Percentiles rank a stretch among this genome's conserved stretches.
phyloP scores from a whole-genome alignment of 2,888 invertebrate species.

The Blastobasis lacticolella region DNA sequence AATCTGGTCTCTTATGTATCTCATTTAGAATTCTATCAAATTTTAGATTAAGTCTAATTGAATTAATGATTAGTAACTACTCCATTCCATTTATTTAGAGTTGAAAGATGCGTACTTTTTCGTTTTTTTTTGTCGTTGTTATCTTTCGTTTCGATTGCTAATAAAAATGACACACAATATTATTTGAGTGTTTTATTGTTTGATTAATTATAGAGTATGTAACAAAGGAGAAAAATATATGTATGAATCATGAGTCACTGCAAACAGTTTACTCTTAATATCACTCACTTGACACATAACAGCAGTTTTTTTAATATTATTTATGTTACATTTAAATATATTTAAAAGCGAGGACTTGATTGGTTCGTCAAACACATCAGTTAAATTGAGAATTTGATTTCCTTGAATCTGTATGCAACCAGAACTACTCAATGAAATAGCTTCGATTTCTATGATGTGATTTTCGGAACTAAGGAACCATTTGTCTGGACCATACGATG shows the following conservation, averaged over 20 bases:
- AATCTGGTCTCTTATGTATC: too few species aligned
- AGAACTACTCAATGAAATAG: background rate
- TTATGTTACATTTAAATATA: slow-evolving; percentile 1
- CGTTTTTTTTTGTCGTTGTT: too few species aligned
- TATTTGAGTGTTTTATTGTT: too few species aligned
- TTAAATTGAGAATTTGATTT: background rate
- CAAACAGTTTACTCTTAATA: too few species aligned
- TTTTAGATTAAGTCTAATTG: too few species aligned
- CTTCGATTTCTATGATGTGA: background rate
- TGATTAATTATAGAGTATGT: background rate
- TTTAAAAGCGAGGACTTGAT: slow-evolving; percentile 1
- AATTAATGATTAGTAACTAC: too few species aligned
- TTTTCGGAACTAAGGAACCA: slow-evolving; percentile 1
- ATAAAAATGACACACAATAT: too few species aligned
- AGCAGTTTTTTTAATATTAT: background rate
- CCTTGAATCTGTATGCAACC: background rate
- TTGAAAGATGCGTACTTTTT: too few species aligned
- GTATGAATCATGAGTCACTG: background rate
- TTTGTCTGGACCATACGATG: slow-evolving; percentile 2
- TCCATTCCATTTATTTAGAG: too few species aligned
- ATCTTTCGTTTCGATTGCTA: too few species aligned
- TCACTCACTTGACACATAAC: too few species aligned
- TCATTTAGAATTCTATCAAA: too few species aligned
- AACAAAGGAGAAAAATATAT: slow-evolving; percentile 1
- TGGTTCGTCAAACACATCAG: slow-evolving; percentile 2